A percentile compares a stretch with the other conserved stretches of the same genome.
Conservation (phyloP, 1,140 invertebrate genomes). For the Hycleus cichorii region DNA sequence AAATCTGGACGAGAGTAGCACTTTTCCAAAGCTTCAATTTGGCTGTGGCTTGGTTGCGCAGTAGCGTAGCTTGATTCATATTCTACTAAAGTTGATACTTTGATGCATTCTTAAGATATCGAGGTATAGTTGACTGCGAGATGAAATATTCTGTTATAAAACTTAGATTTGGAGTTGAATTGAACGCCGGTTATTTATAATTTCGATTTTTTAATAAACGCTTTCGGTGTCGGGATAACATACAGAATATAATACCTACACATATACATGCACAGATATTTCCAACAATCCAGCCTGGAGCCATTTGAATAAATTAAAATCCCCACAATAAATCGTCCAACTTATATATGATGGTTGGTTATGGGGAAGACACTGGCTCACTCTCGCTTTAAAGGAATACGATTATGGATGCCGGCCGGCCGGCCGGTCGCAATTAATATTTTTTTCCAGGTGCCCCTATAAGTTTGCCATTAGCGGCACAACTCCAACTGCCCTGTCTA, state of each 20-base stretch:
- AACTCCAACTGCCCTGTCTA: conserved; percentile 22
- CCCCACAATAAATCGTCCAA: conserved; percentile 37
- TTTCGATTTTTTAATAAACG: neutral
- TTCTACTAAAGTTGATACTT: too few relatives aligned
- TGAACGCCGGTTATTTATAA: too few relatives aligned
- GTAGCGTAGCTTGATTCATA: too few relatives aligned
- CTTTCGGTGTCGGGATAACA: conserved; percentile 24
- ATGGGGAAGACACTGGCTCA: conserved; percentile 7
- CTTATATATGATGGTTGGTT: conserved; percentile 27
- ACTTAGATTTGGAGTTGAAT: neutral
- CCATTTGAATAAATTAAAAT: conserved; percentile 38
- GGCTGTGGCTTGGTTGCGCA: too few relatives aligned
- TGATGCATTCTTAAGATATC: too few relatives aligned
- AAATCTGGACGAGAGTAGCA: too few relatives aligned
- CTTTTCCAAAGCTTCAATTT: too few relatives aligned
- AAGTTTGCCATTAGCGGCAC: conserved; percentile 29
- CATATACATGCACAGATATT: conserved; percentile 12
- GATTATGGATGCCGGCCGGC: conserved; percentile 31
- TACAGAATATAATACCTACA: conserved; percentile 1
- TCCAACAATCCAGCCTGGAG: conserved; percentile 30
- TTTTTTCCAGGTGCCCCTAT: conserved; percentile 29
- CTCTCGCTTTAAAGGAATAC: conserved; percentile 24
- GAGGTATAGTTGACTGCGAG: too few relatives aligned
- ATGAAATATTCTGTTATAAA: neutral
- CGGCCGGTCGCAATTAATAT: conserved; percentile 30